Evolutionary conservation across 2,888 invertebrate genomes (phyloP).

Genomic region (Hecatera dysodea): DNA sequence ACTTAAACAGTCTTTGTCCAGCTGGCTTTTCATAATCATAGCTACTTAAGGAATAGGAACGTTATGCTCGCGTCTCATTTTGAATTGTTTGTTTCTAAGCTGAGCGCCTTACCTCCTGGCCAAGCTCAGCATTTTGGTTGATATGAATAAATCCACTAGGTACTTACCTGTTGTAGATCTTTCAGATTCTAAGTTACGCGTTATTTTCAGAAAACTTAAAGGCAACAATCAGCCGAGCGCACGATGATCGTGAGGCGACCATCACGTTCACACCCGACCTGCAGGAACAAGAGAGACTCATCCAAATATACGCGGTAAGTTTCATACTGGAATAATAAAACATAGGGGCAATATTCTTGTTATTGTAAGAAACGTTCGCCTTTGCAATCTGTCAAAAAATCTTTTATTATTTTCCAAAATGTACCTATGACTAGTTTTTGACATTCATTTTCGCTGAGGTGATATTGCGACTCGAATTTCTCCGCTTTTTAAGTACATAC

Average conservation of each 20-base stretch:
- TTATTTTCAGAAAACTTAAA: constrained; percentile 82
- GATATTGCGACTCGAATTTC: too few species aligned
- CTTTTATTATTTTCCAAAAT: too few species aligned
- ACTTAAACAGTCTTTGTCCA: neutral
- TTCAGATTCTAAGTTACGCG: neutral
- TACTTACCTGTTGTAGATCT: neutral
- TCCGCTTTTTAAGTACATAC: too few species aligned
- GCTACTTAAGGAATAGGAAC: neutral
- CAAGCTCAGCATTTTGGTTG: too few species aligned
- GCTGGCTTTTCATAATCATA: neutral
- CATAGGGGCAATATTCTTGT: neutral
- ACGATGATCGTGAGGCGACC: constrained; percentile 86
- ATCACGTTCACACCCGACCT: constrained; percentile 91
- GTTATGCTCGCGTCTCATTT: neutral
- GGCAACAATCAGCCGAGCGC: constrained; percentile 79
- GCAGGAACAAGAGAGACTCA: constrained; percentile 91
- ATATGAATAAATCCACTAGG: too few species aligned
- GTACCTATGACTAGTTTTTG: too few species aligned
- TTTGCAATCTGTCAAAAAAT: too few species aligned
- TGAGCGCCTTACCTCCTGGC: neutral
- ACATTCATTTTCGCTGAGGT: too few species aligned
- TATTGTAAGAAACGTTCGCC: too few species aligned
- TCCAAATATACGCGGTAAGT: constrained; percentile 83
- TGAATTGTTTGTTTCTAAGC: neutral
- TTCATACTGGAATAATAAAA: neutral